Percentiles rank a stretch among this genome's conserved stretches.
These are phyloP conservation scores for Acanthosepion pharaonis DNA, from an alignment of 2,888 invertebrate species.

Conservation along the genomic window DNA sequence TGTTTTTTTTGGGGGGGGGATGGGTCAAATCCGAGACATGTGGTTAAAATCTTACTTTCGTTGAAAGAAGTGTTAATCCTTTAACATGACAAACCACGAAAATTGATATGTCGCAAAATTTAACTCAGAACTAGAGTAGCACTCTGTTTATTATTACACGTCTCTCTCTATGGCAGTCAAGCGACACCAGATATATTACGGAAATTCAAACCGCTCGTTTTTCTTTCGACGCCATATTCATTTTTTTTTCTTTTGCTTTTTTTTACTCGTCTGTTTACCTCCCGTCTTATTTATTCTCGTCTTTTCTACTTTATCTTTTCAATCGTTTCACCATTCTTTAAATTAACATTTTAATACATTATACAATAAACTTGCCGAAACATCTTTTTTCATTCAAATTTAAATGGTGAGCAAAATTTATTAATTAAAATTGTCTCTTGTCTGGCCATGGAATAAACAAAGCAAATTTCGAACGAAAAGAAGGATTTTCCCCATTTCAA, in stretches of 20 bases:
- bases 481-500: too few species aligned
- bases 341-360: too few species aligned
- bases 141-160: background rate
- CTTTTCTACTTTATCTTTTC: background rate
- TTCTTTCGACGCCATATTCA: background rate
- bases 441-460: too few species aligned
- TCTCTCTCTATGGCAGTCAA: background rate
- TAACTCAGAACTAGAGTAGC: background rate
- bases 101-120: background rate
- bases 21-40: background rate
- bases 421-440: too few species aligned
- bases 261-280: background rate
- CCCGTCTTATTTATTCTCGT: background rate
- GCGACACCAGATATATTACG: slow-evolving; percentile 4
- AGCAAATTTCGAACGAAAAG: too few species aligned
- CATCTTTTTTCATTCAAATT: too few species aligned
- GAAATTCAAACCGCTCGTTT: background rate
- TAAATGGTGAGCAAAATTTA: too few species aligned
- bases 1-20: too few species aligned
- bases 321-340: background rate
- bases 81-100: background rate
- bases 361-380: too few species aligned
- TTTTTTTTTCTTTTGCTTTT: background rate
- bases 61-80: background rate
- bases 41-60: background rate